Evolutionary conservation across 2,113 vertebrate genomes (phyloP), one percentile per base, ranked within the genome.

Genomic region (Microtus oregoni): DNA sequence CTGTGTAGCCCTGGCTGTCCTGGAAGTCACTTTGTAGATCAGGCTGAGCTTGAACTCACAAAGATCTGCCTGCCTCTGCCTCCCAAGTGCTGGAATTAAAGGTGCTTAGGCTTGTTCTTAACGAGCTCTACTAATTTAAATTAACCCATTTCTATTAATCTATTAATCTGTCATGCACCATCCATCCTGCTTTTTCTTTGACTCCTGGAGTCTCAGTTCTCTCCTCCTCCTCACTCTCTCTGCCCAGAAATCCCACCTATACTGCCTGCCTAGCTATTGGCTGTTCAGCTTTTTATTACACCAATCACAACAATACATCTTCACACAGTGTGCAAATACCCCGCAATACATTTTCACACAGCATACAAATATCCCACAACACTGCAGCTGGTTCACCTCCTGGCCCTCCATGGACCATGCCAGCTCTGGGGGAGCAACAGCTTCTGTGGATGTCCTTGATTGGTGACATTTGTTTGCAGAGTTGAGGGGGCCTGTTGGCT

Each of bases 401-500:
- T 58, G 78, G 19, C 2, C 79, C 52, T n/a, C 47, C 78, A 61
- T 38, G 79, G 20, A 61, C 50, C 79, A 41, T 41, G 81, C 24
- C 58, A 50, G 38, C 76, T 26, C 73, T 76, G 4, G 3, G 58
- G 50, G 44, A 61, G 47, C 52, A 14, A 3, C 0, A n/a, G 20
- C n/a, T n/a, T 35, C 77, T 11, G 63, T 1, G 7, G 72, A 12
- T 17, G 12, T 11, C 55, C 0, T 0, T 1, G 5, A 14, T 15
- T 24, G 5, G 47, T 86, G 86, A 63, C 35, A 24, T 65, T n/a
- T 92, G 26, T 24, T 58, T 52, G 30, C 32, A 55, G 41, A 32
- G 38, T 13, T 41, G 10, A 81, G 65, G 55, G 5, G 19, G 28
- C 24, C n/a, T 3, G 6, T 52, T 52, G 0, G 44, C n/a, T 65